Conservation (phyloP, 1,140 invertebrate genomes). For the Whitmania pigra region DNA sequence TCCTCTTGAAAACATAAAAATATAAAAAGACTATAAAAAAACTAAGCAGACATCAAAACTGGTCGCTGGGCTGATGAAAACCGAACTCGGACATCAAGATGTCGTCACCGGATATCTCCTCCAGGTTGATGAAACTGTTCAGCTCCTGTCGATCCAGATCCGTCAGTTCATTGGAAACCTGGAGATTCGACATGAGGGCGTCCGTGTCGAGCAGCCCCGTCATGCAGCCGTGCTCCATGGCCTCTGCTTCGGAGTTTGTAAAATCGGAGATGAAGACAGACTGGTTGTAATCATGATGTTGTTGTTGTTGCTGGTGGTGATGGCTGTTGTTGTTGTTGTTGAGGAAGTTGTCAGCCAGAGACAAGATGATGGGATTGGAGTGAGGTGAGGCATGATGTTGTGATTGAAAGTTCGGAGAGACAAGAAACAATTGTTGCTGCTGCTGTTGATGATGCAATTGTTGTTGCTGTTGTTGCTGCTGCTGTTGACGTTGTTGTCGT, state of each 20-base stretch:
- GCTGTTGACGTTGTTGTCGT: background rate
- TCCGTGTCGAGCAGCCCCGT: background rate
- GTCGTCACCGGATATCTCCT: too few relatives aligned
- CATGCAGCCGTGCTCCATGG: too few relatives aligned
- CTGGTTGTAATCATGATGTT: background rate
- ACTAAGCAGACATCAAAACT: too few relatives aligned
- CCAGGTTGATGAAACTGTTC: background rate
- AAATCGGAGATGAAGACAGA: too few relatives aligned
- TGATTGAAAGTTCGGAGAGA: background rate
- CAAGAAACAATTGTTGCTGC: background rate
- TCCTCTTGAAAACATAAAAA: too few relatives aligned
- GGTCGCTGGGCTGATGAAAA: too few relatives aligned
- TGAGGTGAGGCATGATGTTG: background rate
- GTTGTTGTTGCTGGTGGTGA: background rate
- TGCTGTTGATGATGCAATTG: background rate
- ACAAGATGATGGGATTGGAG: background rate
- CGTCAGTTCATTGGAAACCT: background rate
- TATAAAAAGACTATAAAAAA: too few relatives aligned
- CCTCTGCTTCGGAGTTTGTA: too few relatives aligned
- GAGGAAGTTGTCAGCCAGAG: background rate
- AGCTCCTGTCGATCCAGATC: background rate
- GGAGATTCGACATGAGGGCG: background rate
- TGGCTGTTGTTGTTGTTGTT: slow-evolving; percentile 3
- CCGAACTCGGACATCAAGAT: too few relatives aligned
- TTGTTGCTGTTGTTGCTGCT: background rate